These are phyloP conservation scores for Macrotrachela quadricornifera DNA, from an alignment of 1,140 invertebrate genomes.

Conservation along the genomic window DNA sequence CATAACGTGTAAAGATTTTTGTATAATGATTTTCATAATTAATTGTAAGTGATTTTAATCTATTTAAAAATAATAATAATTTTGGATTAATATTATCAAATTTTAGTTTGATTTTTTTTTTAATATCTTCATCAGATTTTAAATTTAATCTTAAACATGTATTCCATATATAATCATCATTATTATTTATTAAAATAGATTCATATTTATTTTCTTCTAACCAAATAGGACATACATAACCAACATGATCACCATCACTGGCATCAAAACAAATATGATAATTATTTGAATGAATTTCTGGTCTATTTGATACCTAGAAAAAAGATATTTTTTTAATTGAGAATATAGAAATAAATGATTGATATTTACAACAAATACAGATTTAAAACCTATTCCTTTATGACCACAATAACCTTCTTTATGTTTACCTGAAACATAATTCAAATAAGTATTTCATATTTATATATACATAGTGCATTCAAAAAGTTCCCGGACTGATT, in stretches of 20 bases:
- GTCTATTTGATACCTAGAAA: slow-evolving; percentile 20
- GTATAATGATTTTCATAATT: not conserved
- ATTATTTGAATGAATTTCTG: slow-evolving; percentile 29
- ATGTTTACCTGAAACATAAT: slow-evolving; percentile 26
- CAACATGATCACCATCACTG: slow-evolving; percentile 16
- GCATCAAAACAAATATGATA: slow-evolving; percentile 27
- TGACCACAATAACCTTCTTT: slow-evolving; percentile 29
- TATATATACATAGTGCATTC: too few species aligned
- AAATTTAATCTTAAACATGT: slow-evolving; percentile 18
- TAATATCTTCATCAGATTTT: slow-evolving; percentile 14
- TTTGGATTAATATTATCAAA: slow-evolving; percentile 26
- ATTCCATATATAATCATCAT: slow-evolving; percentile 20
- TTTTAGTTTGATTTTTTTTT: slow-evolving; percentile 14
- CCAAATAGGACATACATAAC: slow-evolving; percentile 22
- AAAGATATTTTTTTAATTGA: too few species aligned
- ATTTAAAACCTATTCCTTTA: slow-evolving; percentile 33
- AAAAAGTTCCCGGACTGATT: too few species aligned
- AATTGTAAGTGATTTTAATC: slow-evolving; percentile 13
- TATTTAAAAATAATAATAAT: slow-evolving; percentile 22
- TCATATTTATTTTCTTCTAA: too few species aligned
- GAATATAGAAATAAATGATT: too few species aligned
- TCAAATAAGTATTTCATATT: too few species aligned
- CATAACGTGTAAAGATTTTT: not conserved
- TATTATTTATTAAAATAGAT: too few species aligned
- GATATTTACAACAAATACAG: slow-evolving; percentile 29